phyloP scores from a whole-genome alignment of 2,113 vertebrate species.

The Glaucomys volans region DNA sequence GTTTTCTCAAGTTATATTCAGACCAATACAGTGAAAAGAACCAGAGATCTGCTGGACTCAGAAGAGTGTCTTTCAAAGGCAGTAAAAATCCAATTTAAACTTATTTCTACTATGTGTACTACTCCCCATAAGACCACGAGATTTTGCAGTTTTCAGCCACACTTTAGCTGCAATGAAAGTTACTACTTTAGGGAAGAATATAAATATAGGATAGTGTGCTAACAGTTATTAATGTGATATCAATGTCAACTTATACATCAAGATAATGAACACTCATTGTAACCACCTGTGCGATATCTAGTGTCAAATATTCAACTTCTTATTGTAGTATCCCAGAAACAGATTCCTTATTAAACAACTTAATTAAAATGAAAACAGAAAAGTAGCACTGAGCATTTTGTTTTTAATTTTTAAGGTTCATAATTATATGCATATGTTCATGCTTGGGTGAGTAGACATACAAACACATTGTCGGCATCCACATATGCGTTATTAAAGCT shows the following conservation, averaged over 20 bases:
- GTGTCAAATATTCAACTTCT: neutral
- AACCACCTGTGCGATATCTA: neutral
- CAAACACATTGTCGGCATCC: neutral
- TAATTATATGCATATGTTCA: neutral
- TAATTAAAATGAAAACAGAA: conserved; percentile 56
- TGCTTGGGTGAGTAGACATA: neutral
- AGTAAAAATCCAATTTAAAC: conserved; percentile 36
- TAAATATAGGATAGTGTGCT: neutral
- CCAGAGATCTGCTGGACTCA: neutral
- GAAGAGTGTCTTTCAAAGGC: neutral
- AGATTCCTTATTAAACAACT: conserved; percentile 28
- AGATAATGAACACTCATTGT: neutral
- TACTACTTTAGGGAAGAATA: neutral
- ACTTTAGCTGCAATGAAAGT: neutral
- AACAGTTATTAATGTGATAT: neutral
- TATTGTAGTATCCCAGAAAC: conserved; percentile 34
- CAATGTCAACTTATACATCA: neutral
- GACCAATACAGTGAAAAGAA: neutral
- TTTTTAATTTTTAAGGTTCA: conserved; percentile 45
- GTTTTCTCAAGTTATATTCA: conserved; percentile 13
- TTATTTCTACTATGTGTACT: neutral
- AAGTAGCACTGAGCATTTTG: neutral
- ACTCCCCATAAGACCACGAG: neutral
- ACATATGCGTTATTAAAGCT: neutral
- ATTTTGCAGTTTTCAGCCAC: conserved; percentile 44